Evolutionary conservation across 2,113 vertebrate genomes (phyloP).

Genomic region (Laticauda laticaudata): DNA sequence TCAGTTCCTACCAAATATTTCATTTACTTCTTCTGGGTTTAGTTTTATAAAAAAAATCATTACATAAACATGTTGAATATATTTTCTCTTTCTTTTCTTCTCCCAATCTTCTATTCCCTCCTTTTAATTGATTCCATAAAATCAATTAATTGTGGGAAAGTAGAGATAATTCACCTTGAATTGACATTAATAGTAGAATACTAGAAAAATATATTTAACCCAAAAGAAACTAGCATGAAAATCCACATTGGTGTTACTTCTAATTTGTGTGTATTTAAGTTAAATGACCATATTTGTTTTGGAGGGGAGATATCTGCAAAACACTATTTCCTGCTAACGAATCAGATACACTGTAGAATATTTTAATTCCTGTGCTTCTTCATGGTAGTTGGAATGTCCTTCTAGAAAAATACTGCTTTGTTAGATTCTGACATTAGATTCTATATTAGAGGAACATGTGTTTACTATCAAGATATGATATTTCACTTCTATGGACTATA

Average conservation of each 20-base stretch:
- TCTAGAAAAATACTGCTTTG: neutral
- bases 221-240: conserved; percentile 2
- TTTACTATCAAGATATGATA: neutral
- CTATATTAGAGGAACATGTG: too few relatives aligned
- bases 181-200: conserved; percentile 24
- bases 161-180: conserved; percentile 53
- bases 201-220: conserved; percentile 10
- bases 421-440: neutral
- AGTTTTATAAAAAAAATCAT: neutral
- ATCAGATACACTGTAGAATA: neutral
- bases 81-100: neutral
- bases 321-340: neutral
- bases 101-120: conserved; percentile 28
- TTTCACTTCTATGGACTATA: neutral
- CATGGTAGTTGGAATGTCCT: neutral
- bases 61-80: conserved; percentile 30
- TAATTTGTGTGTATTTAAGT: neutral
- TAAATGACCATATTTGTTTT: neutral
- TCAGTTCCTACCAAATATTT: conserved; percentile 46
- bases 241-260: neutral
- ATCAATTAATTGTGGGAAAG: conserved; percentile 20
- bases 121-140: conserved; percentile 43
- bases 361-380: neutral
- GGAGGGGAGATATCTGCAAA: neutral
- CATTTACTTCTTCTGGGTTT: conserved; percentile 59